Conservation (phyloP, 2,113 vertebrate species). For the Oxyruncus cristatus region DNA sequence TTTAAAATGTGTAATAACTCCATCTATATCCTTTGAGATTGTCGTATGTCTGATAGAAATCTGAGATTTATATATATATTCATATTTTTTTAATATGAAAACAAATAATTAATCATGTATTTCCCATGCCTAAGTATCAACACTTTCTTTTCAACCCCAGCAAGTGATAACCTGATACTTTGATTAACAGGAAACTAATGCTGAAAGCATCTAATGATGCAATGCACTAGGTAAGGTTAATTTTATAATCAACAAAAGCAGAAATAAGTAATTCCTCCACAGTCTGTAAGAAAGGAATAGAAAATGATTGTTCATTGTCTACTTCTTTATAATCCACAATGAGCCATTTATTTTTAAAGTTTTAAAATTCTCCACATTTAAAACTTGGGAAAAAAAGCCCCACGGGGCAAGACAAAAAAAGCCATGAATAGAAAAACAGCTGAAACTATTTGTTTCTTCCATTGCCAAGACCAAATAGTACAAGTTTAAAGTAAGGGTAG, state of each 20-base stretch:
- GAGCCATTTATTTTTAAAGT: neutral
- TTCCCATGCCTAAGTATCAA: neutral
- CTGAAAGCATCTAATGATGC: neutral
- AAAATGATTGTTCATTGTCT: neutral
- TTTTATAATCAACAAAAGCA: neutral
- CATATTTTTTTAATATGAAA: neutral
- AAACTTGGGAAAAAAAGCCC: neutral
- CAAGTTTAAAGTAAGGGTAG: neutral
- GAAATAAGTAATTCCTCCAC: neutral
- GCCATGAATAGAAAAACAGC: neutral
- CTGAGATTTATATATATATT: neutral
- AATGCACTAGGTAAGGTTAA: neutral
- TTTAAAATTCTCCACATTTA: neutral
- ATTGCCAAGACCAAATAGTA: neutral
- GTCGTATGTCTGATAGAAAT: neutral
- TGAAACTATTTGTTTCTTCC: conserved; percentile 6
- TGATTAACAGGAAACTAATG: neutral
- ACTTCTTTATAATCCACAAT: neutral
- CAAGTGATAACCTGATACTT: neutral
- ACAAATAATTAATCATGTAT: neutral
- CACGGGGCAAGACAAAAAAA: neutral
- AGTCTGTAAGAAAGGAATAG: neutral
- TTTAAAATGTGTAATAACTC: neutral
- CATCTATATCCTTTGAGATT: neutral
- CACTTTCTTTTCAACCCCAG: neutral